Conservation (phyloP, 2,113 vertebrate species). For the Pollachius pollachius region DNA sequence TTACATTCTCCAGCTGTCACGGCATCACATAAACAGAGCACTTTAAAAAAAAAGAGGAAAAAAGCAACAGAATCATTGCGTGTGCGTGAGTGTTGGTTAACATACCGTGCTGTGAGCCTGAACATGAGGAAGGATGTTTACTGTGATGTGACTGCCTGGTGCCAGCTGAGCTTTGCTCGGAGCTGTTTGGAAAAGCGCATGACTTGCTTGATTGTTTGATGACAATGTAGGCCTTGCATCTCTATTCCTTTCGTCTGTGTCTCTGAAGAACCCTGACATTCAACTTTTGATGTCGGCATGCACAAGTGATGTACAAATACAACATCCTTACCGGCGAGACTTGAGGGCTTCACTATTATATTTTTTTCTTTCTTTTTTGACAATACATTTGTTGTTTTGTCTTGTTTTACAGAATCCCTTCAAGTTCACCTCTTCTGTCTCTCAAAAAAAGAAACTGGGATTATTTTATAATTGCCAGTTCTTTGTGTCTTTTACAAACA, state of each 20-base stretch:
- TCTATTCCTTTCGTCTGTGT: conserved; percentile 68
- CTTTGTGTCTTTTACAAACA: neutral
- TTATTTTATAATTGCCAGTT: conserved; percentile 4
- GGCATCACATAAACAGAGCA: conserved; percentile 55
- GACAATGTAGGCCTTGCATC: conserved; percentile 70
- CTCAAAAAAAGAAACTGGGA: conserved; percentile 19
- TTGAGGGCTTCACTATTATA: neutral
- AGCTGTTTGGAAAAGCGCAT: conserved; percentile 68
- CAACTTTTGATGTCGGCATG: conserved; percentile 73
- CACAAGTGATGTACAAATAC: conserved; percentile 68
- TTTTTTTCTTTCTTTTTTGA: conserved; percentile 47
- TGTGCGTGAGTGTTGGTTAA: neutral
- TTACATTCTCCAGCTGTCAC: conserved; percentile 67
- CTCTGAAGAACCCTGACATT: conserved; percentile 73
- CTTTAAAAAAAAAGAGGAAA: conserved; percentile 3
- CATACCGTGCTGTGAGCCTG: conserved; percentile 23
- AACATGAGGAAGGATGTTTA: conserved; percentile 63
- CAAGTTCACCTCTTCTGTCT: conserved; percentile 49
- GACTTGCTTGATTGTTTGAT: conserved; percentile 75
- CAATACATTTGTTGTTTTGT: conserved; percentile 62
- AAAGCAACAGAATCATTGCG: neutral
- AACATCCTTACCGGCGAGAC: conserved; percentile 63
- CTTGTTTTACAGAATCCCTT: conserved; percentile 54
- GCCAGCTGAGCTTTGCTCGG: conserved; percentile 71
- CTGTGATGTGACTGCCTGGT: conserved; percentile 64